A percentile compares a stretch with the other conserved stretches of the same genome.
phyloP scores from a whole-genome alignment of 1,140 invertebrate species.

The Drosophila littoralis region DNA sequence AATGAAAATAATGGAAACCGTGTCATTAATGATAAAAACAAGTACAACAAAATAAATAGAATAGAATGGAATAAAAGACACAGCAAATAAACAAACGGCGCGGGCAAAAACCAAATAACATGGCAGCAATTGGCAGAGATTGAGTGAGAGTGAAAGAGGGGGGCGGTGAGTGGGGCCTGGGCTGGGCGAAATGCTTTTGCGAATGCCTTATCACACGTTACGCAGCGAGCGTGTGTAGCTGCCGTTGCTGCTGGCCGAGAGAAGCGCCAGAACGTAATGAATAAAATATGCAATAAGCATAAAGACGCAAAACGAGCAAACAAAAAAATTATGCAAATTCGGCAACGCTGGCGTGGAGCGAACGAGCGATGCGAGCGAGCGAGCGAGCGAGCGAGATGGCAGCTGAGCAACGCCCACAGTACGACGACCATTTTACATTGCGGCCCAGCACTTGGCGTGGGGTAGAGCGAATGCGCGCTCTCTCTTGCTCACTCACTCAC shows the following conservation, averaged over 20 bases:
- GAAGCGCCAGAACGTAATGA: constrained; percentile 76
- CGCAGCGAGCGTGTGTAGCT: constrained; percentile 15
- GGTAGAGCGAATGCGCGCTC: constrained; percentile 37
- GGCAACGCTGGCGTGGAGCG: constrained; percentile 6
- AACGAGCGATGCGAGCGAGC: neutral
- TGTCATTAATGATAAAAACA: constrained; percentile 49
- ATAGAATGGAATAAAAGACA: too few relatives aligned
- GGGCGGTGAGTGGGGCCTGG: neutral
- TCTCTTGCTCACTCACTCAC: constrained; percentile 2
- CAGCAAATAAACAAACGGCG: constrained; percentile 17
- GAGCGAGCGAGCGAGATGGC: constrained; percentile 40
- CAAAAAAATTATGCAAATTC: constrained; percentile 63
- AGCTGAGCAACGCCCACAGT: constrained; percentile 65
- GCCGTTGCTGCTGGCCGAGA: constrained; percentile 24
- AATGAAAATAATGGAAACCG: constrained; percentile 31
- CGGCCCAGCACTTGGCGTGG: constrained; percentile 30
- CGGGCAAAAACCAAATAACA: constrained; percentile 41
- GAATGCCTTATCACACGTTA: constrained; percentile 79
- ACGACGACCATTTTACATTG: constrained; percentile 75
- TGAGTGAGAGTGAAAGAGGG: neutral
- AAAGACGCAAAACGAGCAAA: constrained; percentile 57
- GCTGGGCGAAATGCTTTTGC: constrained; percentile 42
- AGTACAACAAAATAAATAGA: constrained; percentile 39
- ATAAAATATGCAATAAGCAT: constrained; percentile 81
- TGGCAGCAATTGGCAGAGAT: constrained; percentile 42